Conservation (phyloP, 2,113 vertebrate species). For the Numida meleagris region DNA sequence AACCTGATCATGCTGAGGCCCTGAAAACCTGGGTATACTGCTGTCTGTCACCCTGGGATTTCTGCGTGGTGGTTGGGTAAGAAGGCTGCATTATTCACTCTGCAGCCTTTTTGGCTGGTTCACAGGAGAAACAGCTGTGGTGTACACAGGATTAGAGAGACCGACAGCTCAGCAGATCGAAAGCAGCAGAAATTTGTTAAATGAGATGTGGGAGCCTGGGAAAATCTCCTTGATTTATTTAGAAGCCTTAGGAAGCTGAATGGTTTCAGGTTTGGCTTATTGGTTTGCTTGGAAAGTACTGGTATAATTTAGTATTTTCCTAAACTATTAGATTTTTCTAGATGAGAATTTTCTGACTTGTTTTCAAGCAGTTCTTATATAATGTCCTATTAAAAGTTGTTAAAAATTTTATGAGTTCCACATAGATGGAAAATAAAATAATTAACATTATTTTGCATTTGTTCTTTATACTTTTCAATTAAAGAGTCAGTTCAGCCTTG, state of each 20-base stretch:
- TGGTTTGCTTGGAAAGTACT: neutral
- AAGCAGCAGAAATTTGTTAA: conserved; percentile 19
- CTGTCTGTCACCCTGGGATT: neutral
- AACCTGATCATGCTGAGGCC: neutral
- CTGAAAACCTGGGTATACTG: neutral
- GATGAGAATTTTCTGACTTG: neutral
- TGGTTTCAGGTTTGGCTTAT: neutral
- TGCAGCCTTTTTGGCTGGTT: neutral
- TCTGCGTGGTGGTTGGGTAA: neutral
- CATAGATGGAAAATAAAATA: neutral
- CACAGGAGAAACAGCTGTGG: neutral
- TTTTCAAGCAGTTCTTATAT: neutral
- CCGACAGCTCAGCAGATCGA: neutral
- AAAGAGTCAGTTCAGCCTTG: neutral
- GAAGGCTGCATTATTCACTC: neutral
- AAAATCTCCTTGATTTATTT: conserved; percentile 5
- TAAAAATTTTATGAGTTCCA: neutral
- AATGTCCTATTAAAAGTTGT: neutral
- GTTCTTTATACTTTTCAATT: neutral
- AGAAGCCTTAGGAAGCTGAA: neutral
- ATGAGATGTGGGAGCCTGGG: neutral
- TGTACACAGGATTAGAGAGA: neutral
- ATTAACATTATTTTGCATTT: neutral
- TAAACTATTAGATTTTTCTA: neutral
- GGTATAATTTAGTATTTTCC: neutral